Base-by-base conservation (phyloP, 1,140 invertebrate genomes). In the Lordiphosa clarofinis region DNA sequence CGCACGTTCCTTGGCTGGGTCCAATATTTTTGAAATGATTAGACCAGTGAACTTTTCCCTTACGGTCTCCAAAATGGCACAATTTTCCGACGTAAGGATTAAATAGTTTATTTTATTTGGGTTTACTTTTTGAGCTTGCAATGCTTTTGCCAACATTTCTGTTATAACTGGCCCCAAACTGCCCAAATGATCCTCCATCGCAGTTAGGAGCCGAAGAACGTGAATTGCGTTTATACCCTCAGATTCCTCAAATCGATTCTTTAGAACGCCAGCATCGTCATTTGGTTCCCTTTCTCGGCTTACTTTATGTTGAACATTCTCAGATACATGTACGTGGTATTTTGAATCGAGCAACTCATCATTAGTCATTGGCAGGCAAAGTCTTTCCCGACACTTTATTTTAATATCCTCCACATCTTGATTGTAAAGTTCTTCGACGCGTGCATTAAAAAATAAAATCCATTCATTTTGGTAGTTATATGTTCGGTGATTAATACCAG, bases 401-500 rank as follows among this genome's bases (percentile, higher is more conserved):
- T 86, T 88, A 2, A 88, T 75, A 15, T 72, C 60, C 47, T 87
- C 71, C n/a, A 87, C 47, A 11, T 67, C 73, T 42, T 92, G 92
- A 12, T 92, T 91, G 73, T 95, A 93, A 1, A 96, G 86, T 60
- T 95, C 93, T 21, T 93, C 92, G 91, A 96, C 94, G 9, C 94
- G 91, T 40, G 92, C 91, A 67, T 94, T 94, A 94, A 95, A 96
- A 79, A 92, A 95, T 15, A 92, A 88, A 54, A 95, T 95, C 95
- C 95, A 96, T 72, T 96, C 95, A 5, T 94, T 94, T 78, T 95
- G 95, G 81, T 94, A 96, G 81, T 96, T 94, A 79, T 95, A 92
- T 38, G 93, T 93, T 7, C 91, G 91, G 5, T 94, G 92, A 84
- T 96, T 94, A 19, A 93, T 92, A 70, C 94, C 93, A 50, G 84